A percentile compares a stretch with the other conserved stretches of the same genome.
Conservation (phyloP, 1,140 invertebrate species). For the Saccostrea glomerata region DNA sequence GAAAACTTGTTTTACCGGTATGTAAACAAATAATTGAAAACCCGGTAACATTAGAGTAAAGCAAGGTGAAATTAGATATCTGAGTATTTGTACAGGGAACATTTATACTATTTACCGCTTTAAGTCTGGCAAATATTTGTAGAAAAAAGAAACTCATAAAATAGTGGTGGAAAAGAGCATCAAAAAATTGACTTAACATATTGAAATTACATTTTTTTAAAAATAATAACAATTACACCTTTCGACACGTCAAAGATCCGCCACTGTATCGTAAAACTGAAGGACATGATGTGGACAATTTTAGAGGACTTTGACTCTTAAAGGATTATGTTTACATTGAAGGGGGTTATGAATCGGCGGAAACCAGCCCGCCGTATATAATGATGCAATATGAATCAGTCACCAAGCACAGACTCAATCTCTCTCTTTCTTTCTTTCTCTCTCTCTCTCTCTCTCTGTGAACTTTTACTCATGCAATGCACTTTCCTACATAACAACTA, state of each 20-base stretch:
- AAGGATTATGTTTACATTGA: slow-evolving; percentile 2
- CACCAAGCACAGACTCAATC: neutral
- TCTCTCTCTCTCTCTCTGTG: neutral
- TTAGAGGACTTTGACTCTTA: neutral
- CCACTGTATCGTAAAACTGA: neutral
- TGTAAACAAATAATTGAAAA: neutral
- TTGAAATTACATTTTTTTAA: no score
- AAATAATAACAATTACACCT: neutral
- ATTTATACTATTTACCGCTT: neutral
- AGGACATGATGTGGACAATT: neutral
- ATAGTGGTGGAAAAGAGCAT: no score
- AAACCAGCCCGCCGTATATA: slow-evolving; percentile 26
- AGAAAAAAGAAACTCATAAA: no score
- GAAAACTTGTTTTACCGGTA: neutral
- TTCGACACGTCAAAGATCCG: neutral
- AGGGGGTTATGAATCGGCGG: slow-evolving; percentile 6
- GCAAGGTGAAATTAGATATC: neutral
- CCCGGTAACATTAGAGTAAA: neutral
- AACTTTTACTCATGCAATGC: neutral
- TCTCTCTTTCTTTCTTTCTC: neutral
- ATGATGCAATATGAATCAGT: slow-evolving; percentile 27
- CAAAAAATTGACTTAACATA: no score
- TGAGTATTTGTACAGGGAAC: neutral
- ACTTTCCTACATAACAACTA: neutral
- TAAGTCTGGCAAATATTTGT: no score